phyloP scores from a whole-genome alignment of 2,888 invertebrate species.

The Tipula unca region DNA sequence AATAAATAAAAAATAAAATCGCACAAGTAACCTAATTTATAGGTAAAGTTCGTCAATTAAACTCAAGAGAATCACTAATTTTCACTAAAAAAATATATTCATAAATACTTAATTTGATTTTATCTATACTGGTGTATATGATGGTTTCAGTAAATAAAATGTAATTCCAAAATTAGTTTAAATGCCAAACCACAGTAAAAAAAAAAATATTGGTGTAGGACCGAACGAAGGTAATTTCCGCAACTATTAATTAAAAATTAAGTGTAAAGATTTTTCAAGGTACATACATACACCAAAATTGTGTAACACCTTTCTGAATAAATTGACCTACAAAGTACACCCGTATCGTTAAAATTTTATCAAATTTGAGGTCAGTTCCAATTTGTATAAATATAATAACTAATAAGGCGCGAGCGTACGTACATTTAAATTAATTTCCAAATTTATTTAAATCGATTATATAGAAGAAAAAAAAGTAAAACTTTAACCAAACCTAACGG shows the following conservation, averaged over 20 bases:
- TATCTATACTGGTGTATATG: no score
- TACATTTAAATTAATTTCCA: background rate
- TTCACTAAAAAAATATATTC: no score
- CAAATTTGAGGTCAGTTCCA: background rate
- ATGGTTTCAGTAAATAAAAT: no score
- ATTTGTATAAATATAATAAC: background rate
- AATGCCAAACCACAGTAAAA: background rate
- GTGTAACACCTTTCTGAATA: background rate
- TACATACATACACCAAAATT: background rate
- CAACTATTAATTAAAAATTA: background rate
- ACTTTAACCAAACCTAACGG: background rate
- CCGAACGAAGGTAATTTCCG: background rate
- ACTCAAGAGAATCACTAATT: no score
- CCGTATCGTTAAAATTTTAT: background rate
- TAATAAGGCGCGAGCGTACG: background rate
- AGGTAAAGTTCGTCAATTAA: no score
- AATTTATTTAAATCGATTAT: background rate
- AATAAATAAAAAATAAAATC: no score
- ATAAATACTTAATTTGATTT: no score
- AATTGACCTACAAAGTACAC: background rate
- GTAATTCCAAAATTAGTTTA: no score
- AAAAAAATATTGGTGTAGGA: background rate
- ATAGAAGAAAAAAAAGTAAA: background rate
- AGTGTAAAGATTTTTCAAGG: background rate
- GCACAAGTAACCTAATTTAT: no score